Conservation (phyloP, 1,140 invertebrate species). For the Drosophila ambigua region DNA sequence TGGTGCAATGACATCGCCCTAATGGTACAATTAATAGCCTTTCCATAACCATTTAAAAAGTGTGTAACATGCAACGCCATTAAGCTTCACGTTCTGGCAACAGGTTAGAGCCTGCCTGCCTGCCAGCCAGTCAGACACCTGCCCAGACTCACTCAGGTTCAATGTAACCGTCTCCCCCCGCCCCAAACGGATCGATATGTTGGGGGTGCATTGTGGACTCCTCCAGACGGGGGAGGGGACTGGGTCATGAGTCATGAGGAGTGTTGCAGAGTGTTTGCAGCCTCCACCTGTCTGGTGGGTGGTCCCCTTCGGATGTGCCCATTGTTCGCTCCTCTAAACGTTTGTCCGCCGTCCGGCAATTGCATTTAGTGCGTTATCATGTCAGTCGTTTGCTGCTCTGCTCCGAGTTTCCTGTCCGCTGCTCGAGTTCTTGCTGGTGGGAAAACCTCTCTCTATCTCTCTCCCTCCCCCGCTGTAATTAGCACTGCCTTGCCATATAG, state of each 20-base stretch:
- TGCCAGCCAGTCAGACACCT: no score
- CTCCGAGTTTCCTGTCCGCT: slow-evolving; percentile 29
- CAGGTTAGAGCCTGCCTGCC: slow-evolving; percentile 4
- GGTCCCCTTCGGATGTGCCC: background rate
- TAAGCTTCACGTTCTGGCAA: slow-evolving; percentile 3
- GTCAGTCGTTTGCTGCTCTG: slow-evolving; percentile 30
- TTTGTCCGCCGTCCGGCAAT: slow-evolving; percentile 1
- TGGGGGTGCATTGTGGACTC: background rate
- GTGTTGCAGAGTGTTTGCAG: background rate
- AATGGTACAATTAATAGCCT: background rate
- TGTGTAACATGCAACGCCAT: slow-evolving; percentile 14
- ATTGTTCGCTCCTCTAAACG: slow-evolving; percentile 36
- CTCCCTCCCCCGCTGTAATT: slow-evolving; percentile 43
- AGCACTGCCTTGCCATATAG: slow-evolving; percentile 53
- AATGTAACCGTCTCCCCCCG: slow-evolving; percentile 23
- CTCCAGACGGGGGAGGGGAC: slow-evolving; percentile 2
- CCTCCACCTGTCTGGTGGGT: no score
- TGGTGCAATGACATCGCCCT: no score
- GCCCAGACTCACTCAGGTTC: slow-evolving; percentile 19
- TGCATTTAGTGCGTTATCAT: slow-evolving; percentile 56
- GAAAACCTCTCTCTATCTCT: no score
- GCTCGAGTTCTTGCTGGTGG: no score
- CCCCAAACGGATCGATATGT: no score
- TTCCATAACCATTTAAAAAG: slow-evolving; percentile 1
- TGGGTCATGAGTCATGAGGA: slow-evolving; percentile 14